Conservation (phyloP, 2,888 invertebrate genomes). For the Tipula helvola region DNA sequence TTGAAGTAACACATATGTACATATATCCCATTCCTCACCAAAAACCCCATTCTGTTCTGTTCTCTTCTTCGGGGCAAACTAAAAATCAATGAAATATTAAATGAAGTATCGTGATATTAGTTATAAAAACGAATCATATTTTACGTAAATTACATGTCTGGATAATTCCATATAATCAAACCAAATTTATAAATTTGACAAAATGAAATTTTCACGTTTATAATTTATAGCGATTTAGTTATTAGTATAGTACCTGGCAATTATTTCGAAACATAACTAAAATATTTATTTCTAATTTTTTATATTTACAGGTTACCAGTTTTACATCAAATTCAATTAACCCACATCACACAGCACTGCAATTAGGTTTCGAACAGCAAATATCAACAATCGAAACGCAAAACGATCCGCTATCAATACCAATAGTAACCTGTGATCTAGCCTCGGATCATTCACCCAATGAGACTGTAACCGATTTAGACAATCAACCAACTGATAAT, state of each 20-base stretch:
- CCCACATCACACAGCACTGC: constrained; percentile 24
- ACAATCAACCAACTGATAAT: constrained; percentile 57
- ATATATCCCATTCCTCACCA: too few species aligned
- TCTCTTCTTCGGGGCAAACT: too few species aligned
- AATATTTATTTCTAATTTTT: background rate
- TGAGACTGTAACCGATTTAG: constrained; percentile 50
- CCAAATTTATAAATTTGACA: too few species aligned
- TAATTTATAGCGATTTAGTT: too few species aligned
- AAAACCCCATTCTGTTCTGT: too few species aligned
- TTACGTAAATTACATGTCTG: background rate
- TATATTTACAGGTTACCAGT: constrained; percentile 35
- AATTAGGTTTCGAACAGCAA: constrained; percentile 41
- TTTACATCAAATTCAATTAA: constrained; percentile 33
- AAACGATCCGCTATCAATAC: constrained; percentile 47
- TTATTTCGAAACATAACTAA: background rate
- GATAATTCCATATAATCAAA: background rate
- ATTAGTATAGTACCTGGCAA: too few species aligned
- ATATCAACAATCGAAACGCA: constrained; percentile 62
- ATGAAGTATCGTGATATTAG: background rate
- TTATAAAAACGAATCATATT: background rate
- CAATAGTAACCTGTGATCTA: constrained; percentile 66
- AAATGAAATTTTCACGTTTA: too few species aligned
- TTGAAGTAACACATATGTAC: too few species aligned
- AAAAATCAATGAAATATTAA: background rate
- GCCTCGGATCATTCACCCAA: constrained; percentile 69